These are phyloP conservation scores for Microctonus aethiopoides DNA, from an alignment of 2,888 invertebrate species.

Conservation along the genomic window DNA sequence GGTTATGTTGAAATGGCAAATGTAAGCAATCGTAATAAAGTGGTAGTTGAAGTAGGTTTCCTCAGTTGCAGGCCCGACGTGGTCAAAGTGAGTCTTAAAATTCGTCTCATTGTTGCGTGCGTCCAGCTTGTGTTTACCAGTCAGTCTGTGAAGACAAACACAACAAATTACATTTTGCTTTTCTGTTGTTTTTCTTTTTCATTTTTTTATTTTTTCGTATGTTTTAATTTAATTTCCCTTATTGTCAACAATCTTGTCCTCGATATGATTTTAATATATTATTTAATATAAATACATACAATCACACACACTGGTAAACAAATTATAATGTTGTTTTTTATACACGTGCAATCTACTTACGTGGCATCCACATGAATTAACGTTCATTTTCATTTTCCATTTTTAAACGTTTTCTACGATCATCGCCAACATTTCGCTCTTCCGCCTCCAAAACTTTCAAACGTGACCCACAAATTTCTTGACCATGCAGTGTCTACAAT, in stretches of 20 bases:
- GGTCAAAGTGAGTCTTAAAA: constrained; percentile 67
- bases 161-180: constrained; percentile 56
- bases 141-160: constrained; percentile 68
- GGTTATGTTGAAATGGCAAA: constrained; percentile 62
- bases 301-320: background rate
- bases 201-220: no score
- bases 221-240: no score
- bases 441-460: constrained; percentile 92
- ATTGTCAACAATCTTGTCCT: constrained; percentile 46
- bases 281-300: background rate
- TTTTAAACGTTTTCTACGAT: constrained; percentile 63
- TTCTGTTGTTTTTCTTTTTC: constrained; percentile 37
- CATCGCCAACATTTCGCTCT: constrained; percentile 70
- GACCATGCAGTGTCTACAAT: constrained; percentile 77
- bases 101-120: constrained; percentile 68
- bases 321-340: constrained; percentile 8
- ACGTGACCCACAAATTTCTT: constrained; percentile 86
- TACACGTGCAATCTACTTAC: constrained; percentile 53
- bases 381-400: constrained; percentile 65
- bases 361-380: constrained; percentile 55
- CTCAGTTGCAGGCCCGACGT: constrained; percentile 67
- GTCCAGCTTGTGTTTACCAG: constrained; percentile 68
- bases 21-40: constrained; percentile 56
- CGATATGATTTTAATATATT: constrained; percentile 32
- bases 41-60: constrained; percentile 59